Percentiles rank a stretch among this genome's conserved stretches.
phyloP scores from a whole-genome alignment of 2,888 invertebrate genomes.

The Hirtodrosophila cameraria region DNA sequence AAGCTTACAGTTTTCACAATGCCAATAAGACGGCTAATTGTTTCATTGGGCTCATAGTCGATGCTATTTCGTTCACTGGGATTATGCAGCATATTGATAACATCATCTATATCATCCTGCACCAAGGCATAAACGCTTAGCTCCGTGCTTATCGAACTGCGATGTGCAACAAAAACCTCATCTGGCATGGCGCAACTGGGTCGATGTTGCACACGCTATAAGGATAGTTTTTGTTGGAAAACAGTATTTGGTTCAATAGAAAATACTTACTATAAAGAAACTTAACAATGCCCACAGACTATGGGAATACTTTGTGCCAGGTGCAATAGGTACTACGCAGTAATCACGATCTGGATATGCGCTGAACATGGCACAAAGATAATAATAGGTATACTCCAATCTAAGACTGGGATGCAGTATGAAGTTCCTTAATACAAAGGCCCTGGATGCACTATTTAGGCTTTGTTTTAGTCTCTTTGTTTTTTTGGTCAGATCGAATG shows the following conservation, averaged over 20 bases:
- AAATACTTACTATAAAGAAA: slow-evolving; percentile 74
- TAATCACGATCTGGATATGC: slow-evolving; percentile 87
- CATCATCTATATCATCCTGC: slow-evolving; percentile 46
- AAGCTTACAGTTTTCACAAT: slow-evolving; percentile 42
- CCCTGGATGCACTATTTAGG: slow-evolving; percentile 50
- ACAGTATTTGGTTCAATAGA: too few species aligned
- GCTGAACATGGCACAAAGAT: slow-evolving; percentile 88
- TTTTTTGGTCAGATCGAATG: slow-evolving; percentile 29
- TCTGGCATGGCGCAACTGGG: slow-evolving; percentile 61
- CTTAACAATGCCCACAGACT: slow-evolving; percentile 52
- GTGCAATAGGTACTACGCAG: slow-evolving; percentile 70
- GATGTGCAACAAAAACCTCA: slow-evolving; percentile 76
- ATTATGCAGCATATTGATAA: slow-evolving; percentile 30
- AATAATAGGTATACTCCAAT: slow-evolving; percentile 76
- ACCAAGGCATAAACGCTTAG: slow-evolving; percentile 53
- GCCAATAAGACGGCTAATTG: background rate
- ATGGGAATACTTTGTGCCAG: slow-evolving; percentile 29
- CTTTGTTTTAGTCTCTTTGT: background rate
- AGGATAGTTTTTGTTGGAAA: too few species aligned
- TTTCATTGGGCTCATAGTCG: background rate
- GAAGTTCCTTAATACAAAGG: slow-evolving; percentile 72
- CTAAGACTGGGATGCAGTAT: slow-evolving; percentile 61
- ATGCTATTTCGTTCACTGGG: too few species aligned
- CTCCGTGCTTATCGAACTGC: slow-evolving; percentile 71
- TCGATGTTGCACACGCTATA: slow-evolving; percentile 69